Evolutionary conservation across 2,888 invertebrate genomes (phyloP).

Genomic region (Archips crataeganus): DNA sequence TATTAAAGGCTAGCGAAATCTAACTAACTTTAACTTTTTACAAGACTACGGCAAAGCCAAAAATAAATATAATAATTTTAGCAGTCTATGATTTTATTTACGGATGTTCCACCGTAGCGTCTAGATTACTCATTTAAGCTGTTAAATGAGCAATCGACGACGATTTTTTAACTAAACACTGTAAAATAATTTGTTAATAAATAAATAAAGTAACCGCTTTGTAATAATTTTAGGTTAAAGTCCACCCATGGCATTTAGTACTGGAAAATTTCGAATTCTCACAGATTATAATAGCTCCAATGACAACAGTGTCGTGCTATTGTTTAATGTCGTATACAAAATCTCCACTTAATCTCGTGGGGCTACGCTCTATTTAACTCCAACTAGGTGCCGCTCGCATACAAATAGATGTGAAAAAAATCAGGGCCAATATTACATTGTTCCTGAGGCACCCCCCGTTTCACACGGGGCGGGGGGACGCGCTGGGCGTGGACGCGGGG

Average conservation of each 20-base stretch:
- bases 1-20: neutral
- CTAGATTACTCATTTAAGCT: too few species aligned
- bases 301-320: slow-evolving; percentile 34
- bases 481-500: slow-evolving; percentile 69
- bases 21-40: too few species aligned
- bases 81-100: too few species aligned
- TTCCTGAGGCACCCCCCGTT: slow-evolving; percentile 73
- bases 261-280: neutral
- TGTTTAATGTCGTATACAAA: slow-evolving; percentile 59
- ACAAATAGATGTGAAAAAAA: slow-evolving; percentile 74
- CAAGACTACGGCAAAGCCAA: too few species aligned
- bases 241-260: neutral
- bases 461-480: slow-evolving; percentile 72
- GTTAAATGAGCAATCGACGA: too few species aligned
- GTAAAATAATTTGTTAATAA: too few species aligned
- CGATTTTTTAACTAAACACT: too few species aligned
- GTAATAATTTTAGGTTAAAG: neutral
- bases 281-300: slow-evolving; percentile 18
- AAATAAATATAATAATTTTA: too few species aligned
- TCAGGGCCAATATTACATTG: slow-evolving; percentile 73
- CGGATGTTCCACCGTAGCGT: too few species aligned
- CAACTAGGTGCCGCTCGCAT: slow-evolving; percentile 60
- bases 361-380: slow-evolving; percentile 74
- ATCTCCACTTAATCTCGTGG: slow-evolving; percentile 72
- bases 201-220: neutral